These are phyloP conservation scores for Chelon auratus DNA, from an alignment of 2,797 vertebrate genomes.

Conservation along the genomic window DNA sequence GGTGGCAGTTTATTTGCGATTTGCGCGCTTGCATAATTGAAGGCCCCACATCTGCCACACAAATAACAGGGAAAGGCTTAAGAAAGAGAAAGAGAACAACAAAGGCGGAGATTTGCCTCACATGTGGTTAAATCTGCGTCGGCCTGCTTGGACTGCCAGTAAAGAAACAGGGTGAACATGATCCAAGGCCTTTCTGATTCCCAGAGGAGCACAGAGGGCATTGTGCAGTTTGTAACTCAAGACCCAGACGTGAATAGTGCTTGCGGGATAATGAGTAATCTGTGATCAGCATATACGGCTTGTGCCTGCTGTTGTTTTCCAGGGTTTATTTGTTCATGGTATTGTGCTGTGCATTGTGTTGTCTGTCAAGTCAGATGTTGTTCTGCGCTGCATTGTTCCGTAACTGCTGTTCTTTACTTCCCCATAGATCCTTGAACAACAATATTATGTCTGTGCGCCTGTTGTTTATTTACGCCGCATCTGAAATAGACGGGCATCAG, in stretches of 20 bases:
- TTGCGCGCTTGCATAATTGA: slow-evolving; percentile 56
- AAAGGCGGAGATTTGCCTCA: slow-evolving; percentile 58
- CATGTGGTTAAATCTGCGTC: slow-evolving; percentile 72
- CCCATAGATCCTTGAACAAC: slow-evolving; percentile 14
- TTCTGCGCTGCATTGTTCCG: slow-evolving; percentile 29
- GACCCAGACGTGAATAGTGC: slow-evolving; percentile 72
- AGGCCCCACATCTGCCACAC: slow-evolving; percentile 72
- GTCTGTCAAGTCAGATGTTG: slow-evolving; percentile 51
- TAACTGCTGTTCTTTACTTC: slow-evolving; percentile 33
- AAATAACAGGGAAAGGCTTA: slow-evolving; percentile 54
- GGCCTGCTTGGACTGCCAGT: slow-evolving; percentile 47
- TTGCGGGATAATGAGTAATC: slow-evolving; percentile 75
- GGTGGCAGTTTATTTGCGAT: slow-evolving; percentile 32
- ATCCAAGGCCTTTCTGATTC: slow-evolving; percentile 60
- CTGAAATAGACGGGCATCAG: neutral
- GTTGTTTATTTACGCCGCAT: slow-evolving; percentile 25
- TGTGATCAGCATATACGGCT: slow-evolving; percentile 63
- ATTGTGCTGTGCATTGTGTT: slow-evolving; percentile 49
- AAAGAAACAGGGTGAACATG: slow-evolving; percentile 72
- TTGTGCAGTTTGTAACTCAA: slow-evolving; percentile 77
- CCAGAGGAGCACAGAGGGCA: slow-evolving; percentile 40
- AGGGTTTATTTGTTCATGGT: slow-evolving; percentile 30
- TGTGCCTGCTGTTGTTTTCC: slow-evolving; percentile 73
- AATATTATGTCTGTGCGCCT: neutral
- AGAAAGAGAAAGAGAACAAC: slow-evolving; percentile 51